Percentiles rank a stretch among this genome's conserved stretches.
Evolutionary conservation across 2,888 invertebrate species (phyloP).

Genomic region (Patella ulyssiponensis): DNA sequence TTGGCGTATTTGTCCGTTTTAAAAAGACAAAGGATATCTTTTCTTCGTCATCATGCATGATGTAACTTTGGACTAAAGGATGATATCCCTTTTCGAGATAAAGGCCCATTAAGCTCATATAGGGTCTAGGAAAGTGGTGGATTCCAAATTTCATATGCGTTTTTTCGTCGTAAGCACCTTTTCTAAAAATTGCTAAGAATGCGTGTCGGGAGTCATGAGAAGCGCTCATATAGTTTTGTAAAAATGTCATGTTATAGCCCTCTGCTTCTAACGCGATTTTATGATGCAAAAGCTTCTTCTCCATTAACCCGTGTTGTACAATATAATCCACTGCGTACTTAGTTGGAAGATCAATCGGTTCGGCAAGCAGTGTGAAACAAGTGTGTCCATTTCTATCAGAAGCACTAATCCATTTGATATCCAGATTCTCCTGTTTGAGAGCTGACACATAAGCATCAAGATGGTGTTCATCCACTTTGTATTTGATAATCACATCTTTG

Average conservation of each 20-base stretch:
- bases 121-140: constrained; percentile 58
- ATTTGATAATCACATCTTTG: constrained; percentile 49
- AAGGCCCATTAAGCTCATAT: constrained; percentile 56
- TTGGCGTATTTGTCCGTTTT: constrained; percentile 42
- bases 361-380: constrained; percentile 55
- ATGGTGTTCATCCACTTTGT: constrained; percentile 60
- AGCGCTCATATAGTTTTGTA: constrained; percentile 62
- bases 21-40: constrained; percentile 61
- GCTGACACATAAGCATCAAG: constrained; percentile 59
- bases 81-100: constrained; percentile 59
- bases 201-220: constrained; percentile 50
- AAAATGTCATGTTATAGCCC: constrained; percentile 61
- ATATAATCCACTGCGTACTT: constrained; percentile 37
- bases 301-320: constrained; percentile 53
- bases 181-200: constrained; percentile 60
- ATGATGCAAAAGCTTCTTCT: constrained; percentile 47
- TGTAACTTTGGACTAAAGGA: constrained; percentile 59
- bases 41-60: constrained; percentile 53
- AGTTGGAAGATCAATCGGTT: constrained; percentile 32
- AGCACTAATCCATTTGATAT: constrained; percentile 62
- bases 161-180: constrained; percentile 47
- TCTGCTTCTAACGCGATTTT: constrained; percentile 52
- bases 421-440: constrained; percentile 50
- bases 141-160: constrained; percentile 58
- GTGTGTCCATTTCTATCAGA: constrained; percentile 49